phyloP scores from a whole-genome alignment of 37 sponge, comb jelly and placozoan genomes.

The Ianthella basta region DNA sequence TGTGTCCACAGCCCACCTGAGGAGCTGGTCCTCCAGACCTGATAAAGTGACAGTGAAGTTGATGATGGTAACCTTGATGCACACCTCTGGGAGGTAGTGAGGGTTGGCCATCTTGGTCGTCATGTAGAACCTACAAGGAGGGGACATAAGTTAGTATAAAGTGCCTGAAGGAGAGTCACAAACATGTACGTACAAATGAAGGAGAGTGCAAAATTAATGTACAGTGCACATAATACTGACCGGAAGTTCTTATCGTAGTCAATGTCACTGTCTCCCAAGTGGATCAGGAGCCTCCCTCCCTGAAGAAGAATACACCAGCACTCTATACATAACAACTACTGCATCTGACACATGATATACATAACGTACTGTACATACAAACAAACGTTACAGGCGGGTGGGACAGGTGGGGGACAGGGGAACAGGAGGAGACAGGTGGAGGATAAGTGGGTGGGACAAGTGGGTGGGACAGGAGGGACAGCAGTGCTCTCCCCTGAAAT shows the following conservation, averaged over 20 bases:
- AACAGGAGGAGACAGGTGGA: too few species aligned
- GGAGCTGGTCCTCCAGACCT: constrained; percentile 98
- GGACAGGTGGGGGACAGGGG: too few species aligned
- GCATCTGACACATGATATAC: too few species aligned
- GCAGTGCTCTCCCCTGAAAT: too few species aligned
- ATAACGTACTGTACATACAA: too few species aligned
- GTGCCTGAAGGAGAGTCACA: too few species aligned
- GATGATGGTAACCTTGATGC: constrained; percentile 99
- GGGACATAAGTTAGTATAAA: neutral
- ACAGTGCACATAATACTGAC: constrained; percentile 19
- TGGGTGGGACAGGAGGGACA: too few species aligned
- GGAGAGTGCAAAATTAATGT: too few species aligned
- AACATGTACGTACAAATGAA: neutral
- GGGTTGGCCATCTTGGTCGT: constrained; percentile 98
- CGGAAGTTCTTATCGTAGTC: constrained; percentile 99
- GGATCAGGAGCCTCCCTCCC: constrained; percentile 91
- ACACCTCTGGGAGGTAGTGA: constrained; percentile 99
- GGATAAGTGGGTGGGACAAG: too few species aligned
- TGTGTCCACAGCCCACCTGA: constrained; percentile 73
- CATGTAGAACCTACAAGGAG: constrained; percentile 89
- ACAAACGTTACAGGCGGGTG: too few species aligned
- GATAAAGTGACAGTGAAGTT: constrained; percentile 98
- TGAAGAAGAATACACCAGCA: neutral
- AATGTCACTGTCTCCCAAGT: constrained; percentile 97
- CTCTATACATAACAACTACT: too few species aligned